Base-by-base conservation (phyloP, 2,888 invertebrate genomes). In the Glaucopsyche alexis region DNA sequence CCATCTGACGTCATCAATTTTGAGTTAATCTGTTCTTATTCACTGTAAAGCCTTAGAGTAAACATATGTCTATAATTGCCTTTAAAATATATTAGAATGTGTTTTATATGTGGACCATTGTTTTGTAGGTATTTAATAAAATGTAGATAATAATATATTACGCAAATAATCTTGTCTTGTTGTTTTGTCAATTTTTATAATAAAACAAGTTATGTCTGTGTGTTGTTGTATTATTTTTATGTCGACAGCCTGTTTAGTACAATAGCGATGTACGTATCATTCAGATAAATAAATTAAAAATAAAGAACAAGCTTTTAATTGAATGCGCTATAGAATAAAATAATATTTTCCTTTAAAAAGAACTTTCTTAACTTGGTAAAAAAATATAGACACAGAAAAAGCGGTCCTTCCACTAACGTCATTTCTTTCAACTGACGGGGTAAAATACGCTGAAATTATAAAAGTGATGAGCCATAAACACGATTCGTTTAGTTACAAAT, bases 181-280 rank as follows among this genome's bases (percentile, higher is more conserved):
- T 74, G 71, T 74, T 69, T 49, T 74, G 73, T 71, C 73, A 73
- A 73, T 76, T 72, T 73, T 76, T 76, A 74, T 64, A 76, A 76
- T 76, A 76, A 76, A 75, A 72, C 64, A 66, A 74, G 73, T 75
- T 74, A 74, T 67, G 38, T 49, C 50, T 50, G 42, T 72, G 64
- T 70, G 29, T n/a, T 72, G 74, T 65, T 52, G 52, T 72, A 38
- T 73, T 65, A 71, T 45, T 69, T 47, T 71, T 16, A 55, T 8
- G 16, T 9, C 40, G 1, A 16, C 11, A 1, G 42, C 16, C 38
- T 55, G 2, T 45, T 4, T 29, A 29, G 29, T 4, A 29, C 29
- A 29, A 3, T 29, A 29, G 4, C 29, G 2, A 2, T 29, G 29
- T 29, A 29, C 0, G 29, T 3, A 29, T 29, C 29, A 29, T 29